Evolutionary conservation across 2,888 invertebrate genomes (phyloP).

Genomic region (Trissolcus japonicus): DNA sequence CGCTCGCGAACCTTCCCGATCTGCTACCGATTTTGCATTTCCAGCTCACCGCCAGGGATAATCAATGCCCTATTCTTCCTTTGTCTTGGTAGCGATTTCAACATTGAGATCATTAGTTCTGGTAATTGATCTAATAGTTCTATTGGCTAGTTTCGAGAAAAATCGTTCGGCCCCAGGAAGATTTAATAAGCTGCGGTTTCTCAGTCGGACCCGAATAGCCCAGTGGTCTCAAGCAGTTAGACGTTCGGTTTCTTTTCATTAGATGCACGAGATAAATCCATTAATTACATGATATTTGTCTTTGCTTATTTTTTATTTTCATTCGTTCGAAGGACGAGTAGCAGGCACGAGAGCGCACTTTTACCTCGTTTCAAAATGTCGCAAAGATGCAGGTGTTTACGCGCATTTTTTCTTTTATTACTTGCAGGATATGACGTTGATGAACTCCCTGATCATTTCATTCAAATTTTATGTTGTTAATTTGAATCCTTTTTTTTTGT

Average conservation of each 20-base stretch:
- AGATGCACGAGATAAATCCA: constrained; percentile 27
- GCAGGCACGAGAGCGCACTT: constrained; percentile 4
- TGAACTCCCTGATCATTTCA: constrained; percentile 17
- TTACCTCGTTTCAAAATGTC: constrained; percentile 44
- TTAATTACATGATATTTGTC: constrained; percentile 33
- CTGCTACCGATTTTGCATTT: constrained; percentile 26
- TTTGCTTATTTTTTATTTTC: constrained; percentile 14
- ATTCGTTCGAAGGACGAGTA: constrained; percentile 6
- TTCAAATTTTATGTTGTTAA: constrained; percentile 43
- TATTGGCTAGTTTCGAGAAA: constrained; percentile 11
- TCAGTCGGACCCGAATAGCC: background rate
- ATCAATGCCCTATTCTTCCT: constrained; percentile 19
- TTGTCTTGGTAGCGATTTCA: background rate
- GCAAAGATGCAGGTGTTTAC: constrained; percentile 45
- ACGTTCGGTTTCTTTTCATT: constrained; percentile 22
- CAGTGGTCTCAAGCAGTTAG: background rate
- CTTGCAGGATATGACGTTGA: constrained; percentile 29
- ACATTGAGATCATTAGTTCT: constrained; percentile 9
- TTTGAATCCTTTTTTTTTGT: constrained; percentile 14
- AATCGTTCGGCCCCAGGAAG: background rate
- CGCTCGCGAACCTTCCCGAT: constrained; percentile 14
- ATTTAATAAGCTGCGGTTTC: constrained; percentile 13
- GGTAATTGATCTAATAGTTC: constrained; percentile 24
- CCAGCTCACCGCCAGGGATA: constrained; percentile 6
- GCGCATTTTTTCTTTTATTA: constrained; percentile 38